Evolutionary conservation across 2,888 invertebrate genomes (phyloP).

Genomic region (Epinotia brunnichana): DNA sequence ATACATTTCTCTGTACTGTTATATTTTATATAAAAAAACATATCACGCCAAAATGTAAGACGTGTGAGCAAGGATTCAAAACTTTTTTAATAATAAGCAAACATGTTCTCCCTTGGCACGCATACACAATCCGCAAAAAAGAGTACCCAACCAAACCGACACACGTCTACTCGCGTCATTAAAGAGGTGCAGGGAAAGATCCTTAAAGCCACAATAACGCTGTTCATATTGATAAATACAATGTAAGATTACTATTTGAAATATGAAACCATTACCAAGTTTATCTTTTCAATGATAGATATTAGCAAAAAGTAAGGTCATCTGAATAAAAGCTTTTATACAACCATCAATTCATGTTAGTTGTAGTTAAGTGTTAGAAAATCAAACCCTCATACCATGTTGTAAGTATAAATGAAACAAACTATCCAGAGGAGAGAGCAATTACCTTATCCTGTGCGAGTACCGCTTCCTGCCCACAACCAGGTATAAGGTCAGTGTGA

Average conservation of each 20-base stretch:
- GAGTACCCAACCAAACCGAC: constrained; percentile 18
- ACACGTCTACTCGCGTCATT: background rate
- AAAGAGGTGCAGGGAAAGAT: constrained; percentile 29
- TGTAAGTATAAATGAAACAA: constrained; percentile 72
- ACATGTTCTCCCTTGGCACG: constrained; percentile 3
- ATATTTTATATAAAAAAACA: background rate
- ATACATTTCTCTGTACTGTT: constrained; percentile 1
- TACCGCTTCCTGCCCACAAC: constrained; percentile 82
- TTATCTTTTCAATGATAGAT: constrained; percentile 54
- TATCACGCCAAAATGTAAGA: constrained; percentile 80
- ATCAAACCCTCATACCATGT: constrained; percentile 77
- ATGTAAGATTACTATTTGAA: constrained; percentile 40
- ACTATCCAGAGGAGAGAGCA: constrained; percentile 77
- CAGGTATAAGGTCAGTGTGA: constrained; percentile 73
- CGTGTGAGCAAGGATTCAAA: constrained; percentile 69
- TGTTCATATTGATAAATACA: constrained; percentile 10
- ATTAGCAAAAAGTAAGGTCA: constrained; percentile 30
- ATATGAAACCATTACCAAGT: constrained; percentile 61
- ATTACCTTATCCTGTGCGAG: constrained; percentile 82
- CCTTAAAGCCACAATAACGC: constrained; percentile 12
- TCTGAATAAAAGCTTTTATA: constrained; percentile 35
- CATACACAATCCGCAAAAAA: constrained; percentile 7
- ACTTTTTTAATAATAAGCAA: constrained; percentile 7
- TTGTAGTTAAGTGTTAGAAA: constrained; percentile 62
- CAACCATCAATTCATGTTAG: constrained; percentile 37